Evolutionary conservation across 2,888 invertebrate species (phyloP).

Genomic region (Terebella lapidaria): DNA sequence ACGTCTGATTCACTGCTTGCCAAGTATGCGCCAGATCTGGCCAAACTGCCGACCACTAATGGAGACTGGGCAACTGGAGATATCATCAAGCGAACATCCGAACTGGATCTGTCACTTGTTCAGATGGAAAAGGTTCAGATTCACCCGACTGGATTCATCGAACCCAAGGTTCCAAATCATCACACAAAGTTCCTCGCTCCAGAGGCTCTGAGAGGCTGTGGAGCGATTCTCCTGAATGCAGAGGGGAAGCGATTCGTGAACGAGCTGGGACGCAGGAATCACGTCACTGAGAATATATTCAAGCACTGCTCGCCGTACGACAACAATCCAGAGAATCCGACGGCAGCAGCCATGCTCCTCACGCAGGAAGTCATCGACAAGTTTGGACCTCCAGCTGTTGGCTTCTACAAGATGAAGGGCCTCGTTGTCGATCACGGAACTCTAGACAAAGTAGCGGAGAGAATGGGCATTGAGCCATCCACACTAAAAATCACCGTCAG

Average conservation of each 20-base stretch:
- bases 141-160: conserved; percentile 27
- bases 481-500: conserved; percentile 9
- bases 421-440: conserved; percentile 19
- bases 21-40: conserved; percentile 18
- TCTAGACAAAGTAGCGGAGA: conserved; percentile 8
- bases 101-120: conserved; percentile 12
- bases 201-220: conserved; percentile 25
- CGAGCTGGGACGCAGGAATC: conserved; percentile 22
- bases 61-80: conserved; percentile 29
- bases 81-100: conserved; percentile 15
- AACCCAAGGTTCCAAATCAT: conserved; percentile 14
- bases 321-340: conserved; percentile 10
- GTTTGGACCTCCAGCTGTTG: conserved; percentile 18
- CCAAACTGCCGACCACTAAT: conserved; percentile 24
- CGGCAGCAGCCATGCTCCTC: conserved; percentile 19
- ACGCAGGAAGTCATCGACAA: conserved; percentile 18
- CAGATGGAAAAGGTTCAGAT: conserved; percentile 25
- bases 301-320: conserved; percentile 10
- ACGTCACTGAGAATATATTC: conserved; percentile 19
- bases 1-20: conserved; percentile 18
- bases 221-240: conserved; percentile 20
- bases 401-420: conserved; percentile 23
- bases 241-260: conserved; percentile 23
- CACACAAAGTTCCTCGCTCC: conserved; percentile 26
- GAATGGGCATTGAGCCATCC: conserved; percentile 6